phyloP scores from a whole-genome alignment of 2,113 vertebrate genomes.

The Upupa epops region DNA sequence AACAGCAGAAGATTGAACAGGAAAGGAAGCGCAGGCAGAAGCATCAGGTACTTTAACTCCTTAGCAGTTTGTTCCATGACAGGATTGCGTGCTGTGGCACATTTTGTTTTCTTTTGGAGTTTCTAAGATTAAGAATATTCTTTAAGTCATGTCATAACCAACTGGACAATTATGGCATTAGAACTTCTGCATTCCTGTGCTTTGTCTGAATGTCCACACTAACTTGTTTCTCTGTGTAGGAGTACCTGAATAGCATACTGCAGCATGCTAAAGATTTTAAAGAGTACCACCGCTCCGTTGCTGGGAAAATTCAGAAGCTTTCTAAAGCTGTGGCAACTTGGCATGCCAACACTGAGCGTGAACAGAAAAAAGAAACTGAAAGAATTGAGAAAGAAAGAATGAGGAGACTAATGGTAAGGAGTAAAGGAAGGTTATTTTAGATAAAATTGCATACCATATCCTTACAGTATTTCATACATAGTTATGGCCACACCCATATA shows the following conservation, averaged over 20 bases:
- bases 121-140: not conserved
- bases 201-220: not conserved
- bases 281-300: slow-evolving; percentile 94
- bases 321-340: slow-evolving; percentile 93
- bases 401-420: slow-evolving; percentile 93
- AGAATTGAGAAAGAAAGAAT: slow-evolving; percentile 98
- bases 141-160: not conserved
- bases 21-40: slow-evolving; percentile 97
- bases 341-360: slow-evolving; percentile 97
- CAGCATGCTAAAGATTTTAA: slow-evolving; percentile 99
- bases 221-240: slow-evolving; percentile 75
- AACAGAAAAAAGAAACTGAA: slow-evolving; percentile 98
- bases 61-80: fast-evolving
- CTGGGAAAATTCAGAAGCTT: slow-evolving; percentile 95
- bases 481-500: not conserved
- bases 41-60: slow-evolving; percentile 84
- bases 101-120: not conserved
- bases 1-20: slow-evolving; percentile 98
- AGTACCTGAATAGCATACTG: slow-evolving; percentile 97
- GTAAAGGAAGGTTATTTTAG: not conserved
- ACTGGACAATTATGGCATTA: not conserved
- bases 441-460: not conserved
- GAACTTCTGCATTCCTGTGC: not conserved
- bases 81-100: not conserved
- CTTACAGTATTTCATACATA: not conserved